Base-by-base conservation (phyloP, 2,113 vertebrate genomes). In the Melanerpes aurifrons region DNA sequence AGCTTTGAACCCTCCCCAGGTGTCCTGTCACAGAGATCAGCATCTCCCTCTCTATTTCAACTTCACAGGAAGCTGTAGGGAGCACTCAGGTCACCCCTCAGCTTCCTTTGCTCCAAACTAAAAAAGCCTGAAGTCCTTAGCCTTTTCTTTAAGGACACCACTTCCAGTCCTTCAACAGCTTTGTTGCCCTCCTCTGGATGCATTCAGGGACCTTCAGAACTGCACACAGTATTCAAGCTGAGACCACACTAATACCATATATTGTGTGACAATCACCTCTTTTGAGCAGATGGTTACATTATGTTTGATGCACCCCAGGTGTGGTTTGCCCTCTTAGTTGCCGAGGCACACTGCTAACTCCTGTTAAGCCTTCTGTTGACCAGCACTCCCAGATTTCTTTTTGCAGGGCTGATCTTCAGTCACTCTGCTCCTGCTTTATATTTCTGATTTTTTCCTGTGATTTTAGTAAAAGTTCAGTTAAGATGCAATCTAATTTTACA, bases 331-430 rank as follows among this genome's bases (percentile, higher is more conserved):
- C 26, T 31, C 32, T 22, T 20, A 26, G n/a, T 50, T 66, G n/a
- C 50, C 62, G 0, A 0, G 28, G 9, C 50, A n/a, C 8, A 12
- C n/a, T 66, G 12, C n/a, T 48, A 62, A 7, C 25, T 73, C 21
- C 29, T 82, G 15, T 22, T 19, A 1, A 56, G 24, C 32, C 25
- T 73, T 18, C 29, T 82, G 15, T 22, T 19, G 1, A 56, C 28
- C 32, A 86, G 45, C 45, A 69, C 7, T 3, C 12, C 19, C 12
- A 57, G 10, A 22, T 19, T 28, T 15, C 28, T 59, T 69, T 25
- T 43, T 69, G 25, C 20, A 64, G 13, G 12, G 8, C 61, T 74
- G 14, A 2, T 74, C 40, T 13, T 28, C 57, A 50, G 16, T 17
- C 57, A 8, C 26, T 75, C 16, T 21, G 37, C 29, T 50, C 16